These are phyloP conservation scores for Chloroceryle aenea DNA, from an alignment of 2,113 vertebrate genomes.

Conservation along the genomic window DNA sequence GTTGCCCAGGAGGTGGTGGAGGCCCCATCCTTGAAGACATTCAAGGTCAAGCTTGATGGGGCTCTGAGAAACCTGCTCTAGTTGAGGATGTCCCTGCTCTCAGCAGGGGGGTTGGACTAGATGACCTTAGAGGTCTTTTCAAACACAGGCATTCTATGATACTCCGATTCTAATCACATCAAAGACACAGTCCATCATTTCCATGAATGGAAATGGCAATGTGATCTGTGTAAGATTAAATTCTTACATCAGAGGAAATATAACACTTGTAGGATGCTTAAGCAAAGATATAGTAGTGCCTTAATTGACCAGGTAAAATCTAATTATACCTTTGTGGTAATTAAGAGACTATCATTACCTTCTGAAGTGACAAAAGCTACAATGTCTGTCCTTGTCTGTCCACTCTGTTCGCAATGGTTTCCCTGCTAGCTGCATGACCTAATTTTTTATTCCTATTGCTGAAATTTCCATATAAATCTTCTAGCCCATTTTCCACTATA, in stretches of 20 bases:
- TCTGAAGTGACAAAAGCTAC: background rate
- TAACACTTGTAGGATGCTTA: background rate
- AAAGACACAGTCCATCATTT: background rate
- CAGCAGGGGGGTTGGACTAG: no score
- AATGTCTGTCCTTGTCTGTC: background rate
- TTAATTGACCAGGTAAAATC: background rate
- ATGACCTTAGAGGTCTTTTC: no score
- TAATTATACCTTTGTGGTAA: background rate
- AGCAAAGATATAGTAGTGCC: background rate
- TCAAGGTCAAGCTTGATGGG: no score
- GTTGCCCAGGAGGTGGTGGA: no score
- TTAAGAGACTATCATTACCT: background rate
- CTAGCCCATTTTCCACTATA: background rate
- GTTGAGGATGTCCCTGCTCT: no score
- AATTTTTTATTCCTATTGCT: background rate
- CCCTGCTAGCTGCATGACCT: background rate
- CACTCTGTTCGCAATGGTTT: background rate
- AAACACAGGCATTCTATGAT: no score
- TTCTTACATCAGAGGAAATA: background rate
- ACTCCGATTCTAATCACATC: background rate
- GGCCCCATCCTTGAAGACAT: no score
- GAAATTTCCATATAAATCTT: background rate
- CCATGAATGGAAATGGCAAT: background rate
- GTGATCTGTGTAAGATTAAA: background rate
- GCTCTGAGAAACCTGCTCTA: no score